These are phyloP conservation scores for Asteroscopus sphinx DNA, from an alignment of 2,888 invertebrate species.

Conservation along the genomic window DNA sequence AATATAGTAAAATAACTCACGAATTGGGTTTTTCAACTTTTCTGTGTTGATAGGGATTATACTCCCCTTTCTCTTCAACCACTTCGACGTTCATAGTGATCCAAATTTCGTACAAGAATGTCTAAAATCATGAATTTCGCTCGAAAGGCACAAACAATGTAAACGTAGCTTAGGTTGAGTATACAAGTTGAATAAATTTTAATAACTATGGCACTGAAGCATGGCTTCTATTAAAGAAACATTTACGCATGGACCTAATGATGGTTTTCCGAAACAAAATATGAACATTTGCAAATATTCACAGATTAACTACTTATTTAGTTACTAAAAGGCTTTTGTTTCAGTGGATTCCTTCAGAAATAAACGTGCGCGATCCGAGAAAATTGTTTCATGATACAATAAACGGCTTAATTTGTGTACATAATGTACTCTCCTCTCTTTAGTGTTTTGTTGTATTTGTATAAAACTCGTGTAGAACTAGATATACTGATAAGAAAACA, in stretches of 20 bases:
- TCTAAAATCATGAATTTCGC: slow-evolving; percentile 16
- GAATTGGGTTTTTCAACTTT: slow-evolving; percentile 83
- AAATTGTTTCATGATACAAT: slow-evolving; percentile 57
- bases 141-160: slow-evolving; percentile 8
- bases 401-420: slow-evolving; percentile 60
- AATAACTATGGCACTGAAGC: slow-evolving; percentile 24
- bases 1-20: slow-evolving; percentile 72
- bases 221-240: slow-evolving; percentile 25
- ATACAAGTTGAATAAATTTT: slow-evolving; percentile 32
- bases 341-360: slow-evolving; percentile 1
- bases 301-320: slow-evolving; percentile 6
- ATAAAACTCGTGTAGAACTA: slow-evolving; percentile 54
- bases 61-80: slow-evolving; percentile 64
- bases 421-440: slow-evolving; percentile 63
- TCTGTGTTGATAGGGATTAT: slow-evolving; percentile 84
- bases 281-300: not conserved
- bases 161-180: slow-evolving; percentile 1
- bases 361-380: slow-evolving; percentile 13
- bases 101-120: slow-evolving; percentile 41
- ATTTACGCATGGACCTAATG: no score
- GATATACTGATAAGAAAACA: slow-evolving; percentile 42
- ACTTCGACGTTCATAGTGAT: slow-evolving; percentile 62
- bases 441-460: slow-evolving; percentile 53
- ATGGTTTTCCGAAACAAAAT: slow-evolving; percentile 1
- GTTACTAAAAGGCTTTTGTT: not conserved